Percentiles rank a stretch among this genome's conserved stretches.
Conservation (phyloP, 2,888 invertebrate genomes). For the Sabatieria punctata region DNA sequence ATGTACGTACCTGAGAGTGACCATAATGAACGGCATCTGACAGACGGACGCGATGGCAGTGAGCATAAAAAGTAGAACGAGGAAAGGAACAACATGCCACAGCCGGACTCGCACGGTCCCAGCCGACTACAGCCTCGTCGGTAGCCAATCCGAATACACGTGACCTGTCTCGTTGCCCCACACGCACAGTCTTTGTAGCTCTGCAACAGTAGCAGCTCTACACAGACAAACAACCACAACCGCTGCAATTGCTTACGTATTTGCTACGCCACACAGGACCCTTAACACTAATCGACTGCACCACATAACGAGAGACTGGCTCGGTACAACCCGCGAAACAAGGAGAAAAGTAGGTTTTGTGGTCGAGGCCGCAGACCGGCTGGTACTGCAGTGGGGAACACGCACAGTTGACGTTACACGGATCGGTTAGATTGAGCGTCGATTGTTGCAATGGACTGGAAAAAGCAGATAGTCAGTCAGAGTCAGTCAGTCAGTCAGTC, state of each 20-base stretch:
- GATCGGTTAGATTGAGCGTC: constrained; percentile 74
- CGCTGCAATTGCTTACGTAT: too few relatives aligned
- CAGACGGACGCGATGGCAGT: constrained; percentile 84
- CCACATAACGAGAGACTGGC: neutral
- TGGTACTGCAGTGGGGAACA: constrained; percentile 43
- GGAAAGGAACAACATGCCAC: constrained; percentile 82
- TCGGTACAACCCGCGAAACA: constrained; percentile 39
- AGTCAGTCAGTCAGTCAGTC: too few relatives aligned
- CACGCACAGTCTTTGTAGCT: constrained; percentile 5
- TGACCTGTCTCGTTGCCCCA: neutral
- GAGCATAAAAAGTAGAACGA: constrained; percentile 81
- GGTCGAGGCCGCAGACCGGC: constrained; percentile 38
- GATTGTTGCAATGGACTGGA: constrained; percentile 48
- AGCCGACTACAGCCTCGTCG: too few relatives aligned
- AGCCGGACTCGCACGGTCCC: constrained; percentile 52
- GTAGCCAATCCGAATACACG: too few relatives aligned
- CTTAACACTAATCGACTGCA: too few relatives aligned
- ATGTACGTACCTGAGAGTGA: constrained; percentile 55
- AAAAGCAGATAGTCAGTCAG: too few relatives aligned
- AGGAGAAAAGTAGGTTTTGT: constrained; percentile 39
- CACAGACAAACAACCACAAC: too few relatives aligned
- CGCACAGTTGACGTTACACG: constrained; percentile 80
- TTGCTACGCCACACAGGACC: too few relatives aligned
- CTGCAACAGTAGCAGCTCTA: too few relatives aligned
- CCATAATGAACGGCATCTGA: constrained; percentile 88